These are phyloP conservation scores for Ameiurus melas DNA, from an alignment of 2,113 vertebrate species.

Conservation along the genomic window DNA sequence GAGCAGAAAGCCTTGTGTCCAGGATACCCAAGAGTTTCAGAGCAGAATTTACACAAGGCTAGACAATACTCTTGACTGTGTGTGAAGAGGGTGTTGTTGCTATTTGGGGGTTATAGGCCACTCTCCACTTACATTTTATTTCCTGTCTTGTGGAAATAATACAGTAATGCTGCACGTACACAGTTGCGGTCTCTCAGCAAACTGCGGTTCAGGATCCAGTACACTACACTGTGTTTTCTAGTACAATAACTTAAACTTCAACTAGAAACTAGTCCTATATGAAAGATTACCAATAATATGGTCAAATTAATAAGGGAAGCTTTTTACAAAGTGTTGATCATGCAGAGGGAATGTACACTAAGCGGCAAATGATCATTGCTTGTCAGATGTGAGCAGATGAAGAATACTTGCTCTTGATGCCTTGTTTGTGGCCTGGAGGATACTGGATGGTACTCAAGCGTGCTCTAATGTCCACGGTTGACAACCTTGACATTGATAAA, in stretches of 20 bases:
- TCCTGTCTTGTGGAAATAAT: constrained; percentile 56
- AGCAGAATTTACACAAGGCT: background rate
- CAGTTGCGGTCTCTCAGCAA: constrained; percentile 20
- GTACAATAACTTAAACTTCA: background rate
- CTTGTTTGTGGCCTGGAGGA: background rate
- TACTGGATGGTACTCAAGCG: background rate
- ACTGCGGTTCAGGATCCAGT: constrained; percentile 13
- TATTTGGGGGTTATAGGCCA: constrained; percentile 1
- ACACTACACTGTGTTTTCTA: background rate
- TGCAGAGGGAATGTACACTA: background rate
- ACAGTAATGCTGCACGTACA: constrained; percentile 41
- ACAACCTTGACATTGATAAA: background rate
- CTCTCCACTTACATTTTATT: constrained; percentile 45
- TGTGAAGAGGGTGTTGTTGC: background rate
- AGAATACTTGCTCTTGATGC: background rate
- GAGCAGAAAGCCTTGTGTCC: background rate
- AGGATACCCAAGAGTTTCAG: background rate
- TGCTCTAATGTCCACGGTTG: background rate
- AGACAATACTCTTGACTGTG: background rate
- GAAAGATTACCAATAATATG: background rate
- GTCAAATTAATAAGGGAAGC: background rate
- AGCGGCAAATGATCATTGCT: background rate
- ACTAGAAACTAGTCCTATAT: background rate
- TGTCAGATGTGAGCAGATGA: background rate
- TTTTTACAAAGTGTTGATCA: background rate